Percentiles rank a stretch among this genome's conserved stretches.
Conservation (phyloP, 92 coral and sea anemone species). For the Porites cylindrica region DNA sequence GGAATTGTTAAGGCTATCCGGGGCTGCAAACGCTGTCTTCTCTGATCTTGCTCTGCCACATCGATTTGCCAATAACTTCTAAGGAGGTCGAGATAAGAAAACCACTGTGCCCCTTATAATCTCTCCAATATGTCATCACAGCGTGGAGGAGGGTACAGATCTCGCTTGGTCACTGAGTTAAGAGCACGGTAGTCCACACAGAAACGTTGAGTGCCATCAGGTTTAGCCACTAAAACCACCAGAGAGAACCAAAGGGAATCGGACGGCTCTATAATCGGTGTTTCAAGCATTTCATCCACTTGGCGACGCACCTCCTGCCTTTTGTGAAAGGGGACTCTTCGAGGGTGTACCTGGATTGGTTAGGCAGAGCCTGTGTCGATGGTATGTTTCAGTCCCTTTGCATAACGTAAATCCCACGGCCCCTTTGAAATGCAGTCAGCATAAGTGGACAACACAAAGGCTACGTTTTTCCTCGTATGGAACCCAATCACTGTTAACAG, state of each 20-base stretch:
- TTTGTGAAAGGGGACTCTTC: slow-evolving; percentile 49
- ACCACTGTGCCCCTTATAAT: no score
- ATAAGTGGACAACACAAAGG: no score
- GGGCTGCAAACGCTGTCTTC: slow-evolving; percentile 18
- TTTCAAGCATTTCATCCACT: slow-evolving; percentile 51
- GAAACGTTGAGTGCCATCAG: slow-evolving; percentile 37
- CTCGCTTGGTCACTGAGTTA: slow-evolving; percentile 20
- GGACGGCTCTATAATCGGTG: slow-evolving; percentile 39
- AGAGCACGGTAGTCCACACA: slow-evolving; percentile 42
- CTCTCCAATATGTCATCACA: slow-evolving; percentile 54
- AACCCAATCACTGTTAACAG: slow-evolving; percentile 14
- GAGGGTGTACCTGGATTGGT: slow-evolving; percentile 31
- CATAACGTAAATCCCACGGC: no score
- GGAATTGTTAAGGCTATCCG: slow-evolving; percentile 56
- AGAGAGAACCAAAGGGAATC: no score
- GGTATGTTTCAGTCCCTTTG: no score
- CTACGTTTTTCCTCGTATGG: slow-evolving; percentile 23
- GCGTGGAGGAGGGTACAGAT: slow-evolving; percentile 38
- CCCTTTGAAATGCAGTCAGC: no score
- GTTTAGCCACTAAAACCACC: no score
- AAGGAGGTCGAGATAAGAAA: no score
- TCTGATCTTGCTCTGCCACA: slow-evolving; percentile 41
- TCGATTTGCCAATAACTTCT: slow-evolving; percentile 35
- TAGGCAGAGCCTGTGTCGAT: no score
- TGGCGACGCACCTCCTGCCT: slow-evolving; percentile 48